Percentiles rank a stretch among this genome's conserved stretches.
phyloP scores from a whole-genome alignment of 2,113 vertebrate genomes.

The Takifugu bimaculatus region DNA sequence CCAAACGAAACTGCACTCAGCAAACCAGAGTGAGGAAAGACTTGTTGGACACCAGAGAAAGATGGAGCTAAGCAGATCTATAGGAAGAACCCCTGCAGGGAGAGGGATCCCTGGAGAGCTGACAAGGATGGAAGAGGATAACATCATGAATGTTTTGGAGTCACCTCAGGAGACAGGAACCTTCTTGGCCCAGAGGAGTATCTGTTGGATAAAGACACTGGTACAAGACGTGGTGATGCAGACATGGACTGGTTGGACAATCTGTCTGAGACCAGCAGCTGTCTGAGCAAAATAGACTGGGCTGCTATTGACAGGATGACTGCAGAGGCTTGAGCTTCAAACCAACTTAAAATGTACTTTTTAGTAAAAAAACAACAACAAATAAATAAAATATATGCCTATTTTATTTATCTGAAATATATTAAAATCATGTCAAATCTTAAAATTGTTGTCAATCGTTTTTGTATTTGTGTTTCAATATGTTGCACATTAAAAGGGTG shows the following conservation, averaged over 20 bases:
- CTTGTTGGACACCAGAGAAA: slow-evolving; percentile 14
- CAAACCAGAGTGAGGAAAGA: slow-evolving; percentile 14
- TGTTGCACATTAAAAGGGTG: no score
- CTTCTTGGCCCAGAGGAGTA: slow-evolving; percentile 46
- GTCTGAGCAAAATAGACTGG: slow-evolving; percentile 91
- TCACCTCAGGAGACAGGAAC: slow-evolving; percentile 55
- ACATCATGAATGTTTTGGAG: slow-evolving; percentile 71
- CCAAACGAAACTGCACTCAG: slow-evolving; percentile 2
- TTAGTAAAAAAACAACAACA: not conserved
- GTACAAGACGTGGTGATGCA: slow-evolving; percentile 21
- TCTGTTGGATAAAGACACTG: slow-evolving; percentile 41
- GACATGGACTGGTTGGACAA: slow-evolving; percentile 53
- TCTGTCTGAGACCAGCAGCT: slow-evolving; percentile 78
- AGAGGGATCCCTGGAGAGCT: slow-evolving; percentile 21
- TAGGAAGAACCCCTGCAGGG: not conserved
- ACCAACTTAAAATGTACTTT: not conserved
- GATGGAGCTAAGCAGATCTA: not conserved
- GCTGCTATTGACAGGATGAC: slow-evolving; percentile 81
- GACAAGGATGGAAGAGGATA: slow-evolving; percentile 49
- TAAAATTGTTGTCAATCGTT: no score
- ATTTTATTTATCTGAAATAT: not conserved
- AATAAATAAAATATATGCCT: slow-evolving; percentile 12
- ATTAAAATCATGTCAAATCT: not conserved
- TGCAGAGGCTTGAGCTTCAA: slow-evolving; percentile 56
- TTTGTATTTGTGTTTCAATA: no score